These are phyloP conservation scores for Tautogolabrus adspersus DNA, from an alignment of 2,113 vertebrate species.

Conservation along the genomic window DNA sequence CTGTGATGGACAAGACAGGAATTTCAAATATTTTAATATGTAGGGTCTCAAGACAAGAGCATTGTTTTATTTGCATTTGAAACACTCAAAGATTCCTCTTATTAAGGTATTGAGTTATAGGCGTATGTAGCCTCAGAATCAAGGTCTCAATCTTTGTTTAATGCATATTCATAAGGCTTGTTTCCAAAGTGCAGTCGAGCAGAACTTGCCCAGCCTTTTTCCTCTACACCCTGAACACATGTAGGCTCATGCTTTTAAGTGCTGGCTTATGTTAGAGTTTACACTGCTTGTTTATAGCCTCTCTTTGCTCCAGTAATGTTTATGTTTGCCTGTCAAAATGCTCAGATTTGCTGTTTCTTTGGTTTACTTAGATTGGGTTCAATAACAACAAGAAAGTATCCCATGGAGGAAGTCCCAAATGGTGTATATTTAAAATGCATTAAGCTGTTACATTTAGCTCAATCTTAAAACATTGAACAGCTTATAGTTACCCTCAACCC, in stretches of 20 bases:
- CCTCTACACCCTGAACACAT: constrained; percentile 35
- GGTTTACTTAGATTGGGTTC: background rate
- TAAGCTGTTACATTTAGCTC: constrained; percentile 3
- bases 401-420: background rate
- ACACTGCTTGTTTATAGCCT: constrained; percentile 8
- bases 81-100: constrained; percentile 34
- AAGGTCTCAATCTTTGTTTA: constrained; percentile 32
- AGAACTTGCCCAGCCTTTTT: constrained; percentile 2
- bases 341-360: background rate
- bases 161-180: constrained; percentile 16
- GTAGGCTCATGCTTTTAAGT: constrained; percentile 55
- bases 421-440: constrained; percentile 8
- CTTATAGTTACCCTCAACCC: background rate
- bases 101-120: constrained; percentile 47
- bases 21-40: background rate
- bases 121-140: constrained; percentile 31
- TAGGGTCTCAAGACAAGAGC: constrained; percentile 14
- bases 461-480: background rate
- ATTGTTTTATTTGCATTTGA: constrained; percentile 23
- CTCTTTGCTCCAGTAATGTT: constrained; percentile 19
- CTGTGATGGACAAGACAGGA: constrained; percentile 31
- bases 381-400: background rate
- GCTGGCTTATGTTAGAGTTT: constrained; percentile 38
- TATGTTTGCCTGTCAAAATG: constrained; percentile 20
- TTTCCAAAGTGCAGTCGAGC: constrained; percentile 31